Evolutionary conservation across 2,888 invertebrate genomes (phyloP), one percentile per base, ranked within the genome.

Genomic region (Apoda limacodes): DNA sequence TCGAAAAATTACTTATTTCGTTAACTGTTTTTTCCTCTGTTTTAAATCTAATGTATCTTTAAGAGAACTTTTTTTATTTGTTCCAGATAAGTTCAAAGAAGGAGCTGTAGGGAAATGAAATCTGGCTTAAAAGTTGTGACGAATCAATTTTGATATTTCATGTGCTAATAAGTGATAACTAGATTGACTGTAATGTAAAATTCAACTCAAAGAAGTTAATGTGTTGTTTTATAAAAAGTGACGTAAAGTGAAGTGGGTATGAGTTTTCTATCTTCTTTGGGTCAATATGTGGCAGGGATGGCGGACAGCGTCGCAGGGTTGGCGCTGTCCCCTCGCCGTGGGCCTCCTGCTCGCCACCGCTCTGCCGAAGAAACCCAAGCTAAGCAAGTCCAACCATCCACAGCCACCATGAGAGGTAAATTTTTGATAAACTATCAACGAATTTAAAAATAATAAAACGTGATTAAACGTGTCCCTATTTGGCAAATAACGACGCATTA

Each of bases 261-360:
- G 93, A 93, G 92, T 83, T 93, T 93, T 82, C 87, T 93, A 66
- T 88, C 89, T 64, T 90, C 92, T 22, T 74, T 93, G 51, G 90
- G 92, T 55, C 92, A 93, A 69, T 91, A 91, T 66, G 92, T 93
- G 63, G 91, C 88, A 55, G 92, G 90, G 54, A 86, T 93, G 61
- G 91, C 88, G 55, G 92, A 90, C 71, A 90, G 92, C 61, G 92
- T 93, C 46, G 91, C 92, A 26, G 91, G 88, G 52, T 74, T 93
- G 48, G 88, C 87, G 40, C 72, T 93, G 37, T 89, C 90, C 45
- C 88, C 92, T 33, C 88, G 88, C 43, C 84, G 89, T 40, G 89
- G 84, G 56, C 88, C 89, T 9, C 82, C 89, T 36, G 82, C 87
- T 13, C 83, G 88, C 2, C 88, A 88, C 57, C 85, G 86, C 42